Conservation (phyloP, 2,113 vertebrate genomes). For the Acanthochromis polyacanthus region DNA sequence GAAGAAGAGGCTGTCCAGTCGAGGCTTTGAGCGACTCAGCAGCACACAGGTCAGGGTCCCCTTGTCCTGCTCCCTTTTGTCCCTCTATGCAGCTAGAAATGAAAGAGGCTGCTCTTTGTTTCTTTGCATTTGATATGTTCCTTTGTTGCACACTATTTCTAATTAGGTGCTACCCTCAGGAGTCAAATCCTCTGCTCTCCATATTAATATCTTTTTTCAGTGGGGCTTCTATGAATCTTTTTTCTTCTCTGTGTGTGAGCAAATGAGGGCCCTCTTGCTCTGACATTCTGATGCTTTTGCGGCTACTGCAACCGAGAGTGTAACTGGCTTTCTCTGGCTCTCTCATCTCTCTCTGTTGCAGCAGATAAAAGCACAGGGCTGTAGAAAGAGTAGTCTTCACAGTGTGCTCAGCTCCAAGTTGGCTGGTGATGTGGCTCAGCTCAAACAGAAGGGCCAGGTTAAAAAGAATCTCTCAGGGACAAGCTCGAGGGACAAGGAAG, state of each 20-base stretch:
- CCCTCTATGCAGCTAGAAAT: constrained; percentile 40
- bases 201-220: constrained; percentile 68
- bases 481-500: constrained; percentile 86
- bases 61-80: constrained; percentile 57
- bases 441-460: constrained; percentile 89
- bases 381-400: constrained; percentile 82
- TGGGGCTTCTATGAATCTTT: constrained; percentile 47
- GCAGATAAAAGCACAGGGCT: constrained; percentile 87
- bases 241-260: constrained; percentile 49
- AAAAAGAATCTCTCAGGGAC: constrained; percentile 84
- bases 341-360: constrained; percentile 65
- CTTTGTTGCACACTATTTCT: constrained; percentile 70
- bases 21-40: constrained; percentile 80
- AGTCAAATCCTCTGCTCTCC: constrained; percentile 62
- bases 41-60: constrained; percentile 76
- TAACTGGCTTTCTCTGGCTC: constrained; percentile 63
- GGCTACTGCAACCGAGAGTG: constrained; percentile 53
- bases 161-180: constrained; percentile 66
- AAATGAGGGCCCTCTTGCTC: constrained; percentile 56
- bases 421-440: constrained; percentile 84
- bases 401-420: constrained; percentile 81
- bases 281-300: constrained; percentile 56
- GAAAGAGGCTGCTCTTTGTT: constrained; percentile 64
- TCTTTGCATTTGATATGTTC: constrained; percentile 62
- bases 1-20: constrained; percentile 88